Percentiles rank a stretch among this genome's conserved stretches.
Conservation (phyloP, 1,140 invertebrate species). For the Leptinotarsa lineolata region DNA sequence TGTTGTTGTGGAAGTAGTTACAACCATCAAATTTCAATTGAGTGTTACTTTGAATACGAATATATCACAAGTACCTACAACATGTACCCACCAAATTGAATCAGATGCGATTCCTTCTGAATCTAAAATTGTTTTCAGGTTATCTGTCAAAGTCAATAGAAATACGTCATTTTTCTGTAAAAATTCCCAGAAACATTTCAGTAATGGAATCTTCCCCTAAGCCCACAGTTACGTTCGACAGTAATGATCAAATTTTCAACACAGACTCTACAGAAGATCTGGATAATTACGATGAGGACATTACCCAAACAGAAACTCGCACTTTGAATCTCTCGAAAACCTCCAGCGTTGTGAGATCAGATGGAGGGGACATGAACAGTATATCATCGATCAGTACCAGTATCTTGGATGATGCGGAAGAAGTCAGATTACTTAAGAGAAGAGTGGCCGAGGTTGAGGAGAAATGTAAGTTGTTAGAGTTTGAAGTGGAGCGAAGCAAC, state of each 20-base stretch:
- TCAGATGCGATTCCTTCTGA: no score
- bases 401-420: constrained; percentile 31
- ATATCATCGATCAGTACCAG: constrained; percentile 32
- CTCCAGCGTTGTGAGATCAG: constrained; percentile 7
- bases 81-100: no score
- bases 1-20: no score
- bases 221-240: not conserved
- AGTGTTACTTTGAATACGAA: no score
- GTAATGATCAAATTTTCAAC: not conserved
- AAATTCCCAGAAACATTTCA: constrained; percentile 1
- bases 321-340: constrained; percentile 3
- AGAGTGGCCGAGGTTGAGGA: constrained; percentile 28
- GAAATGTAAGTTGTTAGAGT: constrained; percentile 27
- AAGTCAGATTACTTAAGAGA: constrained; percentile 21
- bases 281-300: not conserved
- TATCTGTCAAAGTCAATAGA: no score
- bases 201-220: not conserved
- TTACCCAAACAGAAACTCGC: not conserved
- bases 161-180: not conserved
- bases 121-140: no score
- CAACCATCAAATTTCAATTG: no score
- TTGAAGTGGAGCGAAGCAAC: constrained; percentile 34
- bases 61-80: no score
- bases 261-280: constrained; percentile 2
- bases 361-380: constrained; percentile 30